phyloP scores from a whole-genome alignment of 2,113 vertebrate genomes.

The Oenanthe oenanthe region DNA sequence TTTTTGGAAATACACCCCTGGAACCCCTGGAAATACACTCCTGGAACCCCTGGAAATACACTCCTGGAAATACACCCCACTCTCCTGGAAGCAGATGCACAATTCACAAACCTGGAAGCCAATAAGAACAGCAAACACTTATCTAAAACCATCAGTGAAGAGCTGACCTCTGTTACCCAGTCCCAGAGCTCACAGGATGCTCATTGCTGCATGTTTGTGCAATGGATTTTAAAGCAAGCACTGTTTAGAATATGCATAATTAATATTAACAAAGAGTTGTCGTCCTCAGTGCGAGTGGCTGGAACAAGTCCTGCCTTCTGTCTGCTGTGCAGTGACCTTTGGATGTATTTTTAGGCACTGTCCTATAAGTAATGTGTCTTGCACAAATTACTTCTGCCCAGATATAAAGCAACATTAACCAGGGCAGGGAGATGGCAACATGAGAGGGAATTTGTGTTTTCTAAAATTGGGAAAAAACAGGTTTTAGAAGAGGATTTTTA shows the following conservation, averaged over 20 bases:
- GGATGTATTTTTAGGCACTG: constrained; percentile 48
- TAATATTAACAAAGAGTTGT: constrained; percentile 53
- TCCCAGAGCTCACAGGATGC: background rate
- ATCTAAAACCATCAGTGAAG: background rate
- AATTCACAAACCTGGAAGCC: background rate
- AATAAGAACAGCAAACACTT: background rate
- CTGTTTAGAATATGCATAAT: constrained; percentile 27
- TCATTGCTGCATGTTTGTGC: background rate
- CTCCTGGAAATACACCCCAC: background rate
- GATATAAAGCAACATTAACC: background rate
- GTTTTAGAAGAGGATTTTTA: background rate
- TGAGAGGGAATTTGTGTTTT: background rate
- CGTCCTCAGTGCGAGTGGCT: background rate
- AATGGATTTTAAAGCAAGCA: background rate
- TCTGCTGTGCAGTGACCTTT: constrained; percentile 51
- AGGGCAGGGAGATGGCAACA: background rate
- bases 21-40: background rate
- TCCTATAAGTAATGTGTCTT: background rate
- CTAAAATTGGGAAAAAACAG: background rate
- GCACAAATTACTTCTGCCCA: constrained; percentile 30
- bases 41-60: background rate
- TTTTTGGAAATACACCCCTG: background rate
- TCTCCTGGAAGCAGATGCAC: background rate
- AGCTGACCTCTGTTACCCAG: background rate
- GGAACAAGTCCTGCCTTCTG: constrained; percentile 24